These are phyloP conservation scores for Pemphigus obesinymphae DNA, from an alignment of 1,140 invertebrate genomes.

Conservation along the genomic window DNA sequence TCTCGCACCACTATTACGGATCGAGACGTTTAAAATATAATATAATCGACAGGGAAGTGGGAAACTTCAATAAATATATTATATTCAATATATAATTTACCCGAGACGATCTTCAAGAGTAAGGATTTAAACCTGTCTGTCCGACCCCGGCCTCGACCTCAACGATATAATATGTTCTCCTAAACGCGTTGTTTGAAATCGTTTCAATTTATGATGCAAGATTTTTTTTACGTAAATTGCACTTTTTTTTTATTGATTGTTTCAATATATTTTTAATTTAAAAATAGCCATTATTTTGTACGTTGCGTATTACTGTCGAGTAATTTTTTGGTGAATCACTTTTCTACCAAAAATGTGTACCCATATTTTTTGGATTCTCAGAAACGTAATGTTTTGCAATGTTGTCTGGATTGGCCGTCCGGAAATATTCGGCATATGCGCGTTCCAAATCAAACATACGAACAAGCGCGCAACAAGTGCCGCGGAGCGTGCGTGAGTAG, in stretches of 20 bases:
- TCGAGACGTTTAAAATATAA: too few relatives aligned
- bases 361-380: neutral
- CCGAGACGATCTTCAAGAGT: neutral
- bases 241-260: neutral
- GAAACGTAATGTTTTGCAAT: neutral
- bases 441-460: neutral
- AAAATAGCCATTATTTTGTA: too few relatives aligned
- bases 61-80: neutral
- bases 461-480: constrained; percentile 35
- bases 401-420: neutral
- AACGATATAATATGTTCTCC: too few relatives aligned
- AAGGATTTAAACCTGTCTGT: constrained; percentile 14
- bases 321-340: neutral
- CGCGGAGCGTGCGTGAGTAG: constrained; percentile 36
- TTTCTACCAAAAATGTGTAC: too few relatives aligned
- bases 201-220: neutral
- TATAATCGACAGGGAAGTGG: neutral
- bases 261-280: too few relatives aligned
- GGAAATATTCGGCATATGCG: constrained; percentile 29
- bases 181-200: neutral
- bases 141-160: constrained; percentile 18
- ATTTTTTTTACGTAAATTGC: neutral
- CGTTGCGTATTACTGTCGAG: neutral
- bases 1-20: neutral
- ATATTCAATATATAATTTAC: neutral